phyloP scores from a whole-genome alignment of 2,888 invertebrate genomes.

The Melikaiella ostensackeni region DNA sequence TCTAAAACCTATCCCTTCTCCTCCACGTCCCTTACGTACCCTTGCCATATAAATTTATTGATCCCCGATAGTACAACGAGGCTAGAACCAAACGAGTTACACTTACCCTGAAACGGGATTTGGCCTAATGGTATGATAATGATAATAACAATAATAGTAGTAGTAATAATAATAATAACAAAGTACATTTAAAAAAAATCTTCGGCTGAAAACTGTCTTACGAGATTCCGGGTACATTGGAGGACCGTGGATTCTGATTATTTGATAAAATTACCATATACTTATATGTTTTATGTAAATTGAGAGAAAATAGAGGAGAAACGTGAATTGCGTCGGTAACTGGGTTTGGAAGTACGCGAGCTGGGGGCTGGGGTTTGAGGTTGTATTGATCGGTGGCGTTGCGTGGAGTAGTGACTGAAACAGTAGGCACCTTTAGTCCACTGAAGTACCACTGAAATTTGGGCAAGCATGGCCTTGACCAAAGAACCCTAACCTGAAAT shows the following conservation, averaged over 20 bases:
- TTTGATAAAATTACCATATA: constrained; percentile 36
- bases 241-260: constrained; percentile 21
- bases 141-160: too few relatives aligned
- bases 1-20: too few relatives aligned
- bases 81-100: too few relatives aligned
- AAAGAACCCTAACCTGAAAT: constrained; percentile 24
- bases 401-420: constrained; percentile 68
- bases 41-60: too few relatives aligned
- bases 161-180: too few relatives aligned
- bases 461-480: constrained; percentile 46
- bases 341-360: constrained; percentile 71
- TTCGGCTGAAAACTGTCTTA: neutral
- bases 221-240: neutral
- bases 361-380: constrained; percentile 70
- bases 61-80: too few relatives aligned
- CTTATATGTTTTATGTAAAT: constrained; percentile 38
- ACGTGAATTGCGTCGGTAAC: constrained; percentile 56
- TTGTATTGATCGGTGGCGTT: constrained; percentile 71
- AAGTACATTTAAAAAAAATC: too few relatives aligned
- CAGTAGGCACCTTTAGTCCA: constrained; percentile 67
- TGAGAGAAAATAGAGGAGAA: constrained; percentile 35
- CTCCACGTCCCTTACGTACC: too few relatives aligned
- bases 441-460: constrained; percentile 58
- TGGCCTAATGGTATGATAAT: too few relatives aligned
- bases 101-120: too few relatives aligned